A percentile compares a stretch with the other conserved stretches of the same genome.
phyloP scores from a whole-genome alignment of 2,888 invertebrate genomes.

The Tribolium freemani region DNA sequence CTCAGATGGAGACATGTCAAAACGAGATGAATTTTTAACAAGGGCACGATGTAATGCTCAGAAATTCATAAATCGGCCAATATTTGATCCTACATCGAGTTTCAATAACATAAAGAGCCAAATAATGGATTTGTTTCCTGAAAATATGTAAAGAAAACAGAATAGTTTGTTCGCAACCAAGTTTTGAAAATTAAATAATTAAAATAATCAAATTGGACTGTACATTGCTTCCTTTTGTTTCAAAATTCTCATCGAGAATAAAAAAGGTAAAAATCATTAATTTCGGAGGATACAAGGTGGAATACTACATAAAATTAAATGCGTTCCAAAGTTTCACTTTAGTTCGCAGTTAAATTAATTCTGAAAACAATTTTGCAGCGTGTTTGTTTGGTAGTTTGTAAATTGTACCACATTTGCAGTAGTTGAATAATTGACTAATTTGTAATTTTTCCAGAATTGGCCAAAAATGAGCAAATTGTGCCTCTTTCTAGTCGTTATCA shows the following conservation, averaged over 20 bases:
- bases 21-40: background rate
- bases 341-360: background rate
- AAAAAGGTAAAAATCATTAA: background rate
- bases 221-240: too few relatives aligned
- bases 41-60: too few relatives aligned
- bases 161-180: too few relatives aligned
- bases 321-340: background rate
- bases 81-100: too few relatives aligned
- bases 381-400: background rate
- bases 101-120: too few relatives aligned
- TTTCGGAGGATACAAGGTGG: background rate
- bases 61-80: too few relatives aligned
- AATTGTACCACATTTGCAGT: background rate
- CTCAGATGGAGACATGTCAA: slow-evolving; percentile 22
- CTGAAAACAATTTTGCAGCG: background rate
- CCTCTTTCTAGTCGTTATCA: background rate
- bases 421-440: background rate
- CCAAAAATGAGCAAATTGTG: background rate
- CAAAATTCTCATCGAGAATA: background rate
- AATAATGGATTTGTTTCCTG: too few relatives aligned
- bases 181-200: too few relatives aligned
- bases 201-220: too few relatives aligned
- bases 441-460: background rate
- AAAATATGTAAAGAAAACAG: too few relatives aligned
- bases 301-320: background rate